phyloP scores from a whole-genome alignment of 2,888 invertebrate genomes.

The Biston betularia region DNA sequence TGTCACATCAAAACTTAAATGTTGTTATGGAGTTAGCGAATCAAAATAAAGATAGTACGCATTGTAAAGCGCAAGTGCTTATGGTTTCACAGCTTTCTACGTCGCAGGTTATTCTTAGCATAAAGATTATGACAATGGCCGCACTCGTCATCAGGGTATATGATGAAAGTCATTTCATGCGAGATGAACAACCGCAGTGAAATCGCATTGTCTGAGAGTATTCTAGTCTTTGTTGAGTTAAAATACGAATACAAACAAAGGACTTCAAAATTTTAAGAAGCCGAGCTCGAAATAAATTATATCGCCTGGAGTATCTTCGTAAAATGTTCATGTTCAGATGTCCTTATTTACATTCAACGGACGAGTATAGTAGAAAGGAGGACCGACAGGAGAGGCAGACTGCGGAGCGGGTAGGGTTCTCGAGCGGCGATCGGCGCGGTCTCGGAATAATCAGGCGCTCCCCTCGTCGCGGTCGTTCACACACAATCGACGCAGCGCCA shows the following conservation, averaged over 20 bases:
- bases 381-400: slow-evolving; percentile 49
- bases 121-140: slow-evolving; percentile 46
- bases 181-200: slow-evolving; percentile 52
- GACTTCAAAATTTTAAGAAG: slow-evolving; percentile 42
- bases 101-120: slow-evolving; percentile 42
- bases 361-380: slow-evolving; percentile 56
- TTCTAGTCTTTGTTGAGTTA: slow-evolving; percentile 38
- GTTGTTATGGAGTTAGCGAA: neutral
- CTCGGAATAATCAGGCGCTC: slow-evolving; percentile 81
- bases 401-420: slow-evolving; percentile 71
- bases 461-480: slow-evolving; percentile 83
- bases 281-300: slow-evolving; percentile 56
- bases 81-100: slow-evolving; percentile 41
- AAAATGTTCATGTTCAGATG: slow-evolving; percentile 58
- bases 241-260: slow-evolving; percentile 37
- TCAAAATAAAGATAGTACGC: slow-evolving; percentile 23
- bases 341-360: slow-evolving; percentile 75
- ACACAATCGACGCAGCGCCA: slow-evolving; percentile 78
- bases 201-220: slow-evolving; percentile 44
- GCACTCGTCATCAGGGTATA: slow-evolving; percentile 46
- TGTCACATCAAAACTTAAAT: too few species aligned
- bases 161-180: slow-evolving; percentile 56
- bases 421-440: slow-evolving; percentile 75
- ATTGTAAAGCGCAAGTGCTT: slow-evolving; percentile 37
- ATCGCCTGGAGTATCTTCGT: slow-evolving; percentile 47